A percentile compares a stretch with the other conserved stretches of the same genome.
These are phyloP conservation scores for Xiphophorus maculatus DNA, from an alignment of 2,113 vertebrate genomes.

Conservation along the genomic window DNA sequence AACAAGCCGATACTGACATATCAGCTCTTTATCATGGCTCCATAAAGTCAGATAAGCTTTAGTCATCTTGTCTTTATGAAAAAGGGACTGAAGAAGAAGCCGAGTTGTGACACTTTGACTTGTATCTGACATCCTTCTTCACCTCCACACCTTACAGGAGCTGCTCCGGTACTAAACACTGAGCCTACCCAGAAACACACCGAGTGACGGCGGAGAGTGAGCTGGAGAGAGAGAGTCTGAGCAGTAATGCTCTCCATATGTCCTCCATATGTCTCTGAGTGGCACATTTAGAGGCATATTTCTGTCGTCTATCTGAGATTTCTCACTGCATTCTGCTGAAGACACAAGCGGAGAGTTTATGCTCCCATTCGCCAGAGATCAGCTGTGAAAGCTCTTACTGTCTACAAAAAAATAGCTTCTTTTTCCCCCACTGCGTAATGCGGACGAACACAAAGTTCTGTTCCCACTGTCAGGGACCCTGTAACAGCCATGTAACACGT, in stretches of 20 bases:
- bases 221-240: slow-evolving; percentile 2
- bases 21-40: background rate
- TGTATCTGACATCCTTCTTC: background rate
- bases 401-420: background rate
- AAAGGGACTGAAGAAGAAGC: background rate
- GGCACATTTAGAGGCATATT: slow-evolving; percentile 37
- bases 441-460: too few species aligned
- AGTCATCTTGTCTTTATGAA: background rate
- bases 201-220: slow-evolving; percentile 23
- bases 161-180: slow-evolving; percentile 13
- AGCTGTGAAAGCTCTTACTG: background rate
- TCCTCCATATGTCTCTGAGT: slow-evolving; percentile 24
- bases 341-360: slow-evolving; percentile 14
- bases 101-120: slow-evolving; percentile 4
- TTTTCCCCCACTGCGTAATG: background rate
- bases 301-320: slow-evolving; percentile 17
- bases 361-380: background rate
- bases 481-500: too few species aligned
- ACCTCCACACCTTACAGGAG: slow-evolving; percentile 8
- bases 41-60: background rate
- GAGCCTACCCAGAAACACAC: slow-evolving; percentile 15
- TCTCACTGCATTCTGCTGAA: slow-evolving; percentile 26
- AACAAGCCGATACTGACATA: background rate
- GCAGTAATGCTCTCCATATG: slow-evolving; percentile 53
- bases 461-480: too few species aligned